Conservation (phyloP, 2,888 invertebrate species). For the Labia minor region DNA sequence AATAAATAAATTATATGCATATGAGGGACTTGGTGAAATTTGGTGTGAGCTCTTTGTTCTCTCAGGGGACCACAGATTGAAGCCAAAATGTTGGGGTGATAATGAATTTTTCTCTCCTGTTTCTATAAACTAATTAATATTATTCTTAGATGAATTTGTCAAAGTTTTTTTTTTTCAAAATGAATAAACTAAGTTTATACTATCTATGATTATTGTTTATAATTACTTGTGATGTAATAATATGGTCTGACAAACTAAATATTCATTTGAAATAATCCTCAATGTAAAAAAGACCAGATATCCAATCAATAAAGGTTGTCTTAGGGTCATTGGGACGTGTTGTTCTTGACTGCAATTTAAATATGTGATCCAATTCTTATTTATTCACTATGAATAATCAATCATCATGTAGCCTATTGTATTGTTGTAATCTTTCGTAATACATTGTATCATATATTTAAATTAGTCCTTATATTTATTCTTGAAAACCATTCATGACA, state of each 20-base stretch:
- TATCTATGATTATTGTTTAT: neutral
- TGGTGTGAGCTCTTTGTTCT: constrained; percentile 13
- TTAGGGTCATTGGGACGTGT: neutral
- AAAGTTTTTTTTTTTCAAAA: neutral
- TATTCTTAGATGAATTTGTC: constrained; percentile 13
- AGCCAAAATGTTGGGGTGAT: constrained; percentile 13
- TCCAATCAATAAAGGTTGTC: constrained; percentile 13
- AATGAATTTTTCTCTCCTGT: constrained; percentile 13
- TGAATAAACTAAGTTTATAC: neutral
- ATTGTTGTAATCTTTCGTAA: constrained; percentile 6
- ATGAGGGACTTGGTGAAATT: neutral
- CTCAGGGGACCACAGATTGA: constrained; percentile 13
- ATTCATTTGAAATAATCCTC: neutral
- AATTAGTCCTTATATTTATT: neutral
- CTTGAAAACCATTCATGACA: neutral
- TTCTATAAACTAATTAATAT: neutral
- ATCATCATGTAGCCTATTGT: constrained; percentile 13
- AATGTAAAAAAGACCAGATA: constrained; percentile 3
- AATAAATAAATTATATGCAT: neutral
- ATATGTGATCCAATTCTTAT: constrained; percentile 4
- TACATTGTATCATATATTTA: constrained; percentile 13
- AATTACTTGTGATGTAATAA: constrained; percentile 4
- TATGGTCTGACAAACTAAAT: neutral
- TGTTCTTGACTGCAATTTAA: constrained; percentile 13
- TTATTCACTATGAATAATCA: neutral